Percentiles rank a stretch among this genome's conserved stretches.
Conservation (phyloP, 2,797 vertebrate species). For the Alca torda region DNA sequence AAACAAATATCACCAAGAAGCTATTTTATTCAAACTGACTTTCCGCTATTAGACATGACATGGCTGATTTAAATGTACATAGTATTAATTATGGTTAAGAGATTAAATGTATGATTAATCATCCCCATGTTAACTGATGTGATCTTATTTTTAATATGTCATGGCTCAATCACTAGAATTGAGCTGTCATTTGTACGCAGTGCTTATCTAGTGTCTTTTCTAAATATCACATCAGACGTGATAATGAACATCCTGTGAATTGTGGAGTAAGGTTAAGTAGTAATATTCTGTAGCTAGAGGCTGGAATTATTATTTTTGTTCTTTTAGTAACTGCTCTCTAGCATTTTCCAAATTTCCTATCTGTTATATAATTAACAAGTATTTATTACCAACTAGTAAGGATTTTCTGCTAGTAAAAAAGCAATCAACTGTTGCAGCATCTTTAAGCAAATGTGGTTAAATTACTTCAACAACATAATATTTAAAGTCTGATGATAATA, state of each 20-base stretch:
- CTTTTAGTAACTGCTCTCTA: conserved; percentile 12
- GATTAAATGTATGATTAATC: neutral
- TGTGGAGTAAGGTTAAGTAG: neutral
- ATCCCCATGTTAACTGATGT: neutral
- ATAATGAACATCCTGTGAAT: neutral
- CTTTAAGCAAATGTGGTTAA: neutral
- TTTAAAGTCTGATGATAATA: neutral
- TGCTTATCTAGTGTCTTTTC: neutral
- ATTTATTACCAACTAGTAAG: neutral
- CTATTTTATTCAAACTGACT: neutral
- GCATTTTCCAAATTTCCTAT: neutral
- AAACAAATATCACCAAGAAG: neutral
- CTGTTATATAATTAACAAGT: neutral
- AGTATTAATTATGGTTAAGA: conserved; percentile 6
- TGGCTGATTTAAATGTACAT: neutral
- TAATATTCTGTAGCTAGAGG: neutral
- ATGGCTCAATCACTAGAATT: neutral
- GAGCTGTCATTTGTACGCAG: neutral
- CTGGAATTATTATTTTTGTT: conserved; percentile 21
- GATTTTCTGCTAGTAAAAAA: conserved; percentile 25
- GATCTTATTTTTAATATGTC: conserved; percentile 21
- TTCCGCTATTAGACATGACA: neutral
- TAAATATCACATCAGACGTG: neutral
- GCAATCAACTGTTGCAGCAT: neutral
- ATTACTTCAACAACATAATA: neutral